Evolutionary conservation across 2,797 vertebrate genomes (phyloP).

Genomic region (Spea hammondii): DNA sequence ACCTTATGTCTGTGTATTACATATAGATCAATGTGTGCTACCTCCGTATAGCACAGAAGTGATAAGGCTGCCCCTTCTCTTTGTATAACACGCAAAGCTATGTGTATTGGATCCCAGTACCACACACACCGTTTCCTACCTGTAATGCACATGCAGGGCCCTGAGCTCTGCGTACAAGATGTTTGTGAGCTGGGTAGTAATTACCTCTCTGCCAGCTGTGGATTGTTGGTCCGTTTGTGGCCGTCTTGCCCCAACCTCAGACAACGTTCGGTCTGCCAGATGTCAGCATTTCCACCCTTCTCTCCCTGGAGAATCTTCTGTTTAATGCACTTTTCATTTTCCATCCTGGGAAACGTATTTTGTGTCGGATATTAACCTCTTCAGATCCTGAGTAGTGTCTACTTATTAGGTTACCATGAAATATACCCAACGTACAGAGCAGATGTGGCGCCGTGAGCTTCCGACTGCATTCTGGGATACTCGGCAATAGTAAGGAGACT

Average conservation of each 20-base stretch:
- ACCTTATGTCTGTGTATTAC: background rate
- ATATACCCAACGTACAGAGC: too few species aligned
- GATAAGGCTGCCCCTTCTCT: background rate
- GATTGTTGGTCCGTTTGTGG: conserved; percentile 2
- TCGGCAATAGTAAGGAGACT: too few species aligned
- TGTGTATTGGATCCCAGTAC: too few species aligned
- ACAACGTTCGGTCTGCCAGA: background rate
- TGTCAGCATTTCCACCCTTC: conserved; percentile 29
- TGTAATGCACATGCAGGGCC: too few species aligned
- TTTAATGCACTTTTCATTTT: conserved; percentile 7
- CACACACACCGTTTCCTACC: too few species aligned
- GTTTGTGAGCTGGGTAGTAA: too few species aligned
- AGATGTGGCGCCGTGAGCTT: too few species aligned
- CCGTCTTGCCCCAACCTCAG: conserved; percentile 17
- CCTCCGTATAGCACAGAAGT: background rate
- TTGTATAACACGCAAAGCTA: background rate
- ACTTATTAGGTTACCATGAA: too few species aligned
- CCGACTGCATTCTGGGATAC: too few species aligned
- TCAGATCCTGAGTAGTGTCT: too few species aligned
- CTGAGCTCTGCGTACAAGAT: too few species aligned
- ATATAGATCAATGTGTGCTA: background rate
- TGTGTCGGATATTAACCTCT: background rate
- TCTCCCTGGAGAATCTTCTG: conserved; percentile 2
- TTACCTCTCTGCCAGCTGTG: background rate
- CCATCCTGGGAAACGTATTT: background rate